Evolutionary conservation across 2,113 vertebrate species (phyloP).

Genomic region (Climacteris rufus): DNA sequence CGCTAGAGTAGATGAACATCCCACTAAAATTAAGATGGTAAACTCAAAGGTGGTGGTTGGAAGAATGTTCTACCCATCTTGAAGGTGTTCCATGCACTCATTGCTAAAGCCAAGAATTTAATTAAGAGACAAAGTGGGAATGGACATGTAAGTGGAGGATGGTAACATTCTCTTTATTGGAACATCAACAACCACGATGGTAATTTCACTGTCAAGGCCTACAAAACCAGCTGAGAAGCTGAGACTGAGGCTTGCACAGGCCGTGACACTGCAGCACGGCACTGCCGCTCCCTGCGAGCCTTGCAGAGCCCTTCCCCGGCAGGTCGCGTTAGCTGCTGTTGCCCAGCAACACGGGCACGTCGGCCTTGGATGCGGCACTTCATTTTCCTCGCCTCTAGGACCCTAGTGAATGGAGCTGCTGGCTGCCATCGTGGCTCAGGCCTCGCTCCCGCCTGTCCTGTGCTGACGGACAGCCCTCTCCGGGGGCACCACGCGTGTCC

Average conservation of each 20-base stretch:
- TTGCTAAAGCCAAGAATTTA: background rate
- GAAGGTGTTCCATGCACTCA: background rate
- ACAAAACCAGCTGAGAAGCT: background rate
- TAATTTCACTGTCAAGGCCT: background rate
- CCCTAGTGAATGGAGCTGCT: background rate
- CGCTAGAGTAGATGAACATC: background rate
- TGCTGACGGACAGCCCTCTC: accelerated
- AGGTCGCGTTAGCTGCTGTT: accelerated
- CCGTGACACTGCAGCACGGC: accelerated
- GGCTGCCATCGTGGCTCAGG: background rate
- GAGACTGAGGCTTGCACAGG: background rate
- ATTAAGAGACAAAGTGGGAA: accelerated
- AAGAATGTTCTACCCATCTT: background rate
- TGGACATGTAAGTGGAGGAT: accelerated
- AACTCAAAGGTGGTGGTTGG: background rate
- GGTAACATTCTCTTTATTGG: background rate
- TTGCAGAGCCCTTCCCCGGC: background rate
- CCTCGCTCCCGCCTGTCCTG: accelerated
- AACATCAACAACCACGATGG: background rate
- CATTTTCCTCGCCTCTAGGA: accelerated
- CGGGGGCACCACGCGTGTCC: background rate
- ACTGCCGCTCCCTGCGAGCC: background rate
- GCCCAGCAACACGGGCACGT: accelerated
- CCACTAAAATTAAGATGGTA: background rate
- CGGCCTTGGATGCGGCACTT: accelerated